Conservation (phyloP, 2,113 vertebrate species). For the Xenus cinereus region DNA sequence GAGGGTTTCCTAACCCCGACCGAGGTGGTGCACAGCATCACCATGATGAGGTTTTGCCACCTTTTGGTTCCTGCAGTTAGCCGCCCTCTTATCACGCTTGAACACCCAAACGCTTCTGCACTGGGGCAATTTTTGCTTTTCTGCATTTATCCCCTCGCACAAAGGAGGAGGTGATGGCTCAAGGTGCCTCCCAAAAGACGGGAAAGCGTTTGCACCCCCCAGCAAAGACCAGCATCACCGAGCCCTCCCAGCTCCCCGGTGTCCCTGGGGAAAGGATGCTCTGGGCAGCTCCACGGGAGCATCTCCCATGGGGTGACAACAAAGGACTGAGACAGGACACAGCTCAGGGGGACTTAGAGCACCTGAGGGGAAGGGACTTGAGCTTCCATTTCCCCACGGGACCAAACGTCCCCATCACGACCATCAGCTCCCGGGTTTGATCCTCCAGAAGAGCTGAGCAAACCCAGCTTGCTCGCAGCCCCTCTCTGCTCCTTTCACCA, state of each 20-base stretch:
- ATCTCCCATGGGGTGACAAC: accelerated
- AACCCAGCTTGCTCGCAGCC: conserved; percentile 30
- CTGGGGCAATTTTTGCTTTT: accelerated
- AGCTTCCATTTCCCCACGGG: neutral
- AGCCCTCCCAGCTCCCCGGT: neutral
- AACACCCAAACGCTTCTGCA: accelerated
- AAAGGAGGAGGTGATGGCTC: accelerated
- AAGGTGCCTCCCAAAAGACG: neutral
- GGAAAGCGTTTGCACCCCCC: neutral
- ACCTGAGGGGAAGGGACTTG: accelerated
- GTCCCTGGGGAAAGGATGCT: neutral
- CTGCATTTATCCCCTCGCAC: neutral
- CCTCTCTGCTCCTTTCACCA: conserved; percentile 20
- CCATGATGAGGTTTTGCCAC: too few species aligned
- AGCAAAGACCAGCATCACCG: accelerated
- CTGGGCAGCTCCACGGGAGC: neutral
- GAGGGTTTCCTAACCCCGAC: accelerated
- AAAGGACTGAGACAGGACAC: accelerated
- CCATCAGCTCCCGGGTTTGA: neutral
- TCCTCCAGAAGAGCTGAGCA: neutral
- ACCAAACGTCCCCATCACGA: accelerated
- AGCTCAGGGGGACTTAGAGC: neutral
- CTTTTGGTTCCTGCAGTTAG: neutral
- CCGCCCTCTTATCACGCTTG: accelerated
- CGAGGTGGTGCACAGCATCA: neutral